Conservation (phyloP, 2,113 vertebrate genomes). For the Rhadina sibilatrix region DNA sequence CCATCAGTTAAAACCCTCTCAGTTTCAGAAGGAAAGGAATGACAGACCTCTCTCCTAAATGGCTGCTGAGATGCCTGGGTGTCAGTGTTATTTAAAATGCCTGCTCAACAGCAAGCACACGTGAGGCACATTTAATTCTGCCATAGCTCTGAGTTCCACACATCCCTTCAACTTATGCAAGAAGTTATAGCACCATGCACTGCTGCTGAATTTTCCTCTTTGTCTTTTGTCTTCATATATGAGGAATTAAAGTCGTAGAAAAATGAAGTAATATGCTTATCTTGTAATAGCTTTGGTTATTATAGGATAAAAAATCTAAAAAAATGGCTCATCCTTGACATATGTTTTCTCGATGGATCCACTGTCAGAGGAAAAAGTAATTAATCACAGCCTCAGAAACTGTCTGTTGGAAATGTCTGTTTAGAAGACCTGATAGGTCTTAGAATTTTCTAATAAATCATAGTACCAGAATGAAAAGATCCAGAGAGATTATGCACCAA, state of each 20-base stretch:
- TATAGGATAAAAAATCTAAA: background rate
- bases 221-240: background rate
- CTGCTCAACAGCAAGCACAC: background rate
- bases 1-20: background rate
- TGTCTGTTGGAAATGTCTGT: conserved; percentile 1
- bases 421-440: conserved; percentile 9
- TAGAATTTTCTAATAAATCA: conserved; percentile 39
- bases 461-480: background rate
- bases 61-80: background rate
- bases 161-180: background rate
- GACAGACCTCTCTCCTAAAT: background rate
- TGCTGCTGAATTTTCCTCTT: background rate
- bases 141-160: background rate
- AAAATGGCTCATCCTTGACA: background rate
- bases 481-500: background rate
- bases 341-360: background rate
- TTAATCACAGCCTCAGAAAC: conserved; percentile 27
- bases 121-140: background rate
- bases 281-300: background rate
- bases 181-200: background rate
- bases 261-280: background rate
- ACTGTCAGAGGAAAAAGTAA: conserved; percentile 24
- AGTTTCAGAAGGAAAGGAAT: background rate
- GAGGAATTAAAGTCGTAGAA: background rate
- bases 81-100: conserved; percentile 11